Conservation (phyloP, 2,888 invertebrate genomes). For the Protonemura montana region DNA sequence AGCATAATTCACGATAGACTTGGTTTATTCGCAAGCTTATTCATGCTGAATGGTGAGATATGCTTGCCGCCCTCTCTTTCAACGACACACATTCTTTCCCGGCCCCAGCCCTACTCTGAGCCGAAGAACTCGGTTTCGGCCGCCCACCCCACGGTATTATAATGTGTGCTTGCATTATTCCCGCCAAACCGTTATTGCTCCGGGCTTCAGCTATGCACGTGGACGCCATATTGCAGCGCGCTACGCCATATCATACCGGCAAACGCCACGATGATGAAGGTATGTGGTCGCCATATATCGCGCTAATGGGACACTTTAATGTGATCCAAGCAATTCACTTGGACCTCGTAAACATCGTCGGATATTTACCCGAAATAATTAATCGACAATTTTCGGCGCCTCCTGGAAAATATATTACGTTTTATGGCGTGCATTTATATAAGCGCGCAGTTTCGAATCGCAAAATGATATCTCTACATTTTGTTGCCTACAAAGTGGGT, state of each 20-base stretch:
- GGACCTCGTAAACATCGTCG: slow-evolving; percentile 4
- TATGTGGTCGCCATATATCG: slow-evolving; percentile 4
- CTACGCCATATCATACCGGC: neutral
- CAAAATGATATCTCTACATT: neutral
- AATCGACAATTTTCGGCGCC: neutral
- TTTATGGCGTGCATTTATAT: neutral
- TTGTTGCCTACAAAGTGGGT: neutral
- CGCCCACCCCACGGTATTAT: neutral
- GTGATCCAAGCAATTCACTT: slow-evolving; percentile 7
- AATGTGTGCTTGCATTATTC: neutral
- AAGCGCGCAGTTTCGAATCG: neutral
- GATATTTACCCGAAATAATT: slow-evolving; percentile 12
- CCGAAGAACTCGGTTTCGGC: neutral
- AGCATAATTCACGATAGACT: neutral
- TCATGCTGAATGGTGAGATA: slow-evolving; percentile 12
- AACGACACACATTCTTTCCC: neutral
- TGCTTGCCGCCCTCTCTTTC: neutral
- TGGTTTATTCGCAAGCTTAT: neutral
- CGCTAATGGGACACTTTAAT: slow-evolving; percentile 5
- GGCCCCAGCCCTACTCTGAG: neutral
- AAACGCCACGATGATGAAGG: neutral
- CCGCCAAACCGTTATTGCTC: neutral
- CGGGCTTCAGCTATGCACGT: neutral
- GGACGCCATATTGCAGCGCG: neutral
- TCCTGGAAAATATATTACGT: neutral